phyloP scores from a whole-genome alignment of 2,888 invertebrate species.

The Gortyna flavago region DNA sequence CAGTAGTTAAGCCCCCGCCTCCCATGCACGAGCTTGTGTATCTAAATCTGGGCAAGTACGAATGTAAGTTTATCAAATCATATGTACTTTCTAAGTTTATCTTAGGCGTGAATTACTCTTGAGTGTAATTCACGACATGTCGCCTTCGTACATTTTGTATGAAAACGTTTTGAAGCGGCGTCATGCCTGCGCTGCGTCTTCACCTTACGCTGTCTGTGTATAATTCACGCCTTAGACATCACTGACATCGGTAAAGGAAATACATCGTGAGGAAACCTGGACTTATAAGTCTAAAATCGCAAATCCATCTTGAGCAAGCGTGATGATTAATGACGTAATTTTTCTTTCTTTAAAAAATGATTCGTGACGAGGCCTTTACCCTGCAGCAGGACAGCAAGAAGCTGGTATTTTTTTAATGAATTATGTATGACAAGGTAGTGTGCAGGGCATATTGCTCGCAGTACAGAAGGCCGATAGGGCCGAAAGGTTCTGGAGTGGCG shows the following conservation, averaged over 20 bases:
- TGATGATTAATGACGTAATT: not conserved
- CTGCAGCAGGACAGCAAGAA: not conserved
- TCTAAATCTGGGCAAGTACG: not conserved
- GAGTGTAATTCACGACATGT: too few species aligned
- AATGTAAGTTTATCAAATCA: not conserved
- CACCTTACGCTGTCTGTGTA: too few species aligned
- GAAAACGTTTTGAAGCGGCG: too few species aligned
- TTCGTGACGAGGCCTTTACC: not conserved
- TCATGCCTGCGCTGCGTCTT: too few species aligned
- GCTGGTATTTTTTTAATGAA: not conserved
- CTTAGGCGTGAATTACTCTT: too few species aligned
- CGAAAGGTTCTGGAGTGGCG: not conserved
- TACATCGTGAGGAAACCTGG: not conserved
- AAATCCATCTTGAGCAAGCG: not conserved
- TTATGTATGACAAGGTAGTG: not conserved
- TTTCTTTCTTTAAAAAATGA: not conserved
- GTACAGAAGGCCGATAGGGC: too few species aligned
- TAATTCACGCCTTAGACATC: too few species aligned
- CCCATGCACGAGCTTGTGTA: not conserved
- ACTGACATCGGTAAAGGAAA: not conserved
- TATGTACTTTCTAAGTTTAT: not conserved
- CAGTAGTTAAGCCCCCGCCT: not conserved
- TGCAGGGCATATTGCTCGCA: not conserved
- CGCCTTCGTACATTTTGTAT: too few species aligned
- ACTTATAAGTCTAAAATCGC: not conserved